Evolutionary conservation across 2,888 invertebrate species (phyloP), one percentile per base, ranked within the genome.

Genomic region (Drosophila buzzatii): DNA sequence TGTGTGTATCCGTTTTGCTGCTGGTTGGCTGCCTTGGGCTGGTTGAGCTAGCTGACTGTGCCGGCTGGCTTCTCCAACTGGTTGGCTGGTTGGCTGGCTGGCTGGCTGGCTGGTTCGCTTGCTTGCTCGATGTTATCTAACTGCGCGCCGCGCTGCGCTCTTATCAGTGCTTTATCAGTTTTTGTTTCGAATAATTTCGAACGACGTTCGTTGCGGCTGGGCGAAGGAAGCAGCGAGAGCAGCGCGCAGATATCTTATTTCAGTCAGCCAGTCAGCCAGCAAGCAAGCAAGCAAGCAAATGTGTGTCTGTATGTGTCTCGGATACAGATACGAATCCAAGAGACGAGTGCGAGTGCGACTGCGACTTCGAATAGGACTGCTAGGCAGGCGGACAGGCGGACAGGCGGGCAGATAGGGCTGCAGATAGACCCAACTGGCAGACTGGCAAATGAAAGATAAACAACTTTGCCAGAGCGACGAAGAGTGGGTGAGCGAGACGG

Each of bases 81-180:
- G 51, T 62, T 70, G 70, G 69, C 37, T 78, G 81, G 70, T 47
- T 73, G 69, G 67, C 44, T 72, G 59, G 59, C 41, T 72, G 62
- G 59, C 33, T 51, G 51, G 68, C 44, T 78, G 81, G 70, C 51
- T 73, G 69, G 68, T 52, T 72, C 62, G 62, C 52, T 51, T 70
- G 70, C 23, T 51, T 60, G 70, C 69, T 70, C 85, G 91, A 91
- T 91, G 90, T 92, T 91, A 91, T 91, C 91, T 92, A 90, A 91
- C 90, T 91, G 90, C 88, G 91, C 91, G 90, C 91, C 90, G 87
- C 91, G 84, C 91, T 89, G 86, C 84, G 84, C 85, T 82, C 90
- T 91, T 91, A 91, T 91, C 91, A 91, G 82, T 91, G 90, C 90
- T 91, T 91, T 91, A 92, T 92, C 91, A 90, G 91, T 91, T 91